Base-by-base conservation (phyloP, 2,113 vertebrate species). In the Dolichallabes microphthalmus region DNA sequence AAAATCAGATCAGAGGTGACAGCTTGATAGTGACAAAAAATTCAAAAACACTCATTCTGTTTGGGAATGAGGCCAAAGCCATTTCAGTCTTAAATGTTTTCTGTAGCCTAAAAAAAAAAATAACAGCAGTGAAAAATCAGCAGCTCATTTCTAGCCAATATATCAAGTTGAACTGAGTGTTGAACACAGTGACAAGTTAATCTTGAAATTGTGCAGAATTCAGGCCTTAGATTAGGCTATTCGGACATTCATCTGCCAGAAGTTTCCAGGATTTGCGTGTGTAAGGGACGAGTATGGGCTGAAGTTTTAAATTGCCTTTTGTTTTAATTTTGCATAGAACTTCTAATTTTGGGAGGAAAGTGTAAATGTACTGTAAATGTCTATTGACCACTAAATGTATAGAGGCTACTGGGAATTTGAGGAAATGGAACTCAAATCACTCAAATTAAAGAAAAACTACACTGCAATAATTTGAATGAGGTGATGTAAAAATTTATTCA, bases 341-440 rank as follows among this genome's bases (percentile, higher is more conserved):
- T 64, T 63, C 61, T n/a, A n/a, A 14, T 66, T 66, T 66, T 30
- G n/a, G 63, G 12, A 2, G 2, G 27, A 45, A 45, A 8, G 63
- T 30, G 11, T 66, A 66, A 30, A 30, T 5, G 27, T 66, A 27
- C 63, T 64, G 25, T 25, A 63, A 25, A 12, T 25, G 10, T n/a
- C 22, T 60, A 20, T 11, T 60, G 19, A 60, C 57, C 57, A 20
- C 19, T 60, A 22, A 60, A 22, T 3, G 19, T 60, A 2, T 19
- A 6, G 19, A 60, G 5, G 10, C 4, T 3, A 22, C 4, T 0
- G 17, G 4, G 17, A 22, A 60, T 1, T 2, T 0, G 8, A 8
- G 1, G 22, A 61, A 61, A n/a, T 3, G 2, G 1, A 66, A 6
- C n/a, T 3, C 61, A 15, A 0, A 66, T 27, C 10, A 64, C 14